Evolutionary conservation across 37 sponge, comb jelly and placozoan species (phyloP), one percentile per base, ranked within the genome.

Genomic region (Mnemiopsis leidyi): DNA sequence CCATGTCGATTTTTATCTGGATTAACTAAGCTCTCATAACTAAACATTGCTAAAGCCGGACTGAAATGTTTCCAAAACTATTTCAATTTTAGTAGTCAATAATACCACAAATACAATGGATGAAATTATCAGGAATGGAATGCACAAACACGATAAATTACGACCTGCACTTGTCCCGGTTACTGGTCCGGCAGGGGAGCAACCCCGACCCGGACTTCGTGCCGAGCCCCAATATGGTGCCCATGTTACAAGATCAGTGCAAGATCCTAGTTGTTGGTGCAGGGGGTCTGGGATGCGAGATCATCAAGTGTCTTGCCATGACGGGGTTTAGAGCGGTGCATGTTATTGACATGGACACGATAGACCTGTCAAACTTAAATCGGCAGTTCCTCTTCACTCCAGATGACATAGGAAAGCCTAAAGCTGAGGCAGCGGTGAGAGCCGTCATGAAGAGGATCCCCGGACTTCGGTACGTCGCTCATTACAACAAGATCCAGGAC

Each of bases 321-420:
- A 93, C 96, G 69, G 97, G 99, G n/a, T 97, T 99, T 92, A 95
- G 77, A 69, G 93, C 96, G 69, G 79, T 99, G 2, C 95, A 99
- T 92, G 96, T 96, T 68, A 99, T 99, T 85, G 99, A 99, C 88
- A 99, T 99, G 99, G 99, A 99, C 94, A 99, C 97, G 0, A 97
- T 99, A 68, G 99, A 99, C 88, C 90, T 96, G 23, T 99, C 99
- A 30, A 99, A 99, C 68, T 94, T 99, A 40, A 99, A 99, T 82
- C 69, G 99, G 67, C 99, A 98, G 93, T 98, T 98, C 61, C 95
- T 99, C 29, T 99, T 97, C 92, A 97, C 97, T 34, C 94, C 94
- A 1, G 69, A 94, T 0, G 99, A 99, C 83, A 95, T 99, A 77
- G 98, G 98, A 1, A 93, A 94, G 39, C 94, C 97, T 23, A 97